Conservation (phyloP, 2,113 vertebrate genomes). For the Calcarius ornatus region DNA sequence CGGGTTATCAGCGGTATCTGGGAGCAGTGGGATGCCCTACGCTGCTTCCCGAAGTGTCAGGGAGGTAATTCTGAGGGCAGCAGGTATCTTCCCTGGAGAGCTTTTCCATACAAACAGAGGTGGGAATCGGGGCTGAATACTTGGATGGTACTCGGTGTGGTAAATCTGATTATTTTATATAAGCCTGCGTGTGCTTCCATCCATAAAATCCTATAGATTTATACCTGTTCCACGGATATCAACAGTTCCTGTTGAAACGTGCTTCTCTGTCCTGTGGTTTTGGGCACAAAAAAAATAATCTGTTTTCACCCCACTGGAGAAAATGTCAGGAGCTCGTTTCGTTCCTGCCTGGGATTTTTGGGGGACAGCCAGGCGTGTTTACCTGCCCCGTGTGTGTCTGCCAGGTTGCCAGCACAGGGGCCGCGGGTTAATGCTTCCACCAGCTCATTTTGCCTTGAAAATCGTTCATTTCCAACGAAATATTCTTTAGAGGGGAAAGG, state of each 20-base stretch:
- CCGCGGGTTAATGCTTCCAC: neutral
- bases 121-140: neutral
- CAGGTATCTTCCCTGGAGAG: neutral
- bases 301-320: neutral
- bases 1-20: rapidly evolving
- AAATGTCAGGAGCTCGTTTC: neutral
- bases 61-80: rapidly evolving
- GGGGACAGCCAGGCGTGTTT: neutral
- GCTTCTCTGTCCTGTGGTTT: neutral
- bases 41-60: neutral
- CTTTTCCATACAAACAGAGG: neutral
- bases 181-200: rapidly evolving
- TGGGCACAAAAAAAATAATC: neutral
- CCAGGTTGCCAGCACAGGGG: neutral
- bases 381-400: neutral
- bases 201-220: rapidly evolving
- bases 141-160: neutral
- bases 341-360: neutral
- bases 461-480: neutral
- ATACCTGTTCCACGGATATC: too few species aligned
- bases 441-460: neutral
- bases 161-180: neutral
- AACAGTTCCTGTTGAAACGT: rapidly evolving
- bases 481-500: neutral
- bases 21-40: rapidly evolving